These are phyloP conservation scores for Yponomeuta sedellus DNA, from an alignment of 2,888 invertebrate genomes.

Conservation along the genomic window DNA sequence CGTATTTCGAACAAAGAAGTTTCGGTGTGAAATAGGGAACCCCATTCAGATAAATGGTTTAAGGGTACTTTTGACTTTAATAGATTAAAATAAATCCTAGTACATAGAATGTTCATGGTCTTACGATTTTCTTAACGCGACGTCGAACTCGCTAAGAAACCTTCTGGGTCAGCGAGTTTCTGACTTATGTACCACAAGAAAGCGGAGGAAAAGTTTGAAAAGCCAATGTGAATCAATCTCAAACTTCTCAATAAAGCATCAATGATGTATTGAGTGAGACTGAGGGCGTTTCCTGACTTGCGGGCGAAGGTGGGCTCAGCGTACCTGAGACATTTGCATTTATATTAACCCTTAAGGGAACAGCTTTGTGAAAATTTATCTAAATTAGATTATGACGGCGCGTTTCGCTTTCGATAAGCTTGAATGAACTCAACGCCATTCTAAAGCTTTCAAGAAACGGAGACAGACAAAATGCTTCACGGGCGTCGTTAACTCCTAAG, in stretches of 20 bases:
- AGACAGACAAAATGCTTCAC: background rate
- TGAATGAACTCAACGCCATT: background rate
- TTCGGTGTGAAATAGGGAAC: no score
- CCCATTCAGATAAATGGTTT: no score
- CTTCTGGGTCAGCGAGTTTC: background rate
- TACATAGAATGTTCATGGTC: background rate
- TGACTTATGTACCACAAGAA: background rate
- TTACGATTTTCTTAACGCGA: background rate
- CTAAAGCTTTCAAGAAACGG: background rate
- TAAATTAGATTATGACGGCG: constrained; percentile 42
- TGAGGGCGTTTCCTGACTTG: background rate
- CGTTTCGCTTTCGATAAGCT: background rate
- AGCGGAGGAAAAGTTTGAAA: background rate
- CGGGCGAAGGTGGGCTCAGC: constrained; percentile 21
- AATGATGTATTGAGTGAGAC: constrained; percentile 1
- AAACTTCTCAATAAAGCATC: background rate
- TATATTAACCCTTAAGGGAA: constrained; percentile 63
- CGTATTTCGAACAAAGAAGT: no score
- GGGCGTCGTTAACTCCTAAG: background rate
- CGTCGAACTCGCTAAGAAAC: background rate
- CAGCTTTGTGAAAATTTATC: constrained; percentile 46
- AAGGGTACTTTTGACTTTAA: no score
- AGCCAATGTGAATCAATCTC: background rate
- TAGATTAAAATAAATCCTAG: background rate
- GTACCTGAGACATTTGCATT: constrained; percentile 50